Evolutionary conservation across 1,140 invertebrate genomes (phyloP).

Genomic region (Lepidurus arcticus): DNA sequence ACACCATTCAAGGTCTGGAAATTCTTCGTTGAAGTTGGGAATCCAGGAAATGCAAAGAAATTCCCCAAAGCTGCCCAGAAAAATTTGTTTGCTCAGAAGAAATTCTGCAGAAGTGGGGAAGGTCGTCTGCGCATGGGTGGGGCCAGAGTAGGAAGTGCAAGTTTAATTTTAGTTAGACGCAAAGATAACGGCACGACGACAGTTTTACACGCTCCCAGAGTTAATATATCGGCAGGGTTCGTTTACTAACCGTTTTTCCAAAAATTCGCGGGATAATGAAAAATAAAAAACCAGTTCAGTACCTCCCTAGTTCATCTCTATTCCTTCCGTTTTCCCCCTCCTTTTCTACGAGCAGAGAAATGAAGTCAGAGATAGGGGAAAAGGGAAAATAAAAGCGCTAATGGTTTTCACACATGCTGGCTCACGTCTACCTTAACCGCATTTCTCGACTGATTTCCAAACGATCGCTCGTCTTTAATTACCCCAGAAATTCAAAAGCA

Average conservation of each 20-base stretch:
- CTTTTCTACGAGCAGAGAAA: background rate
- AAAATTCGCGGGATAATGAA: background rate
- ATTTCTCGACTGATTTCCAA: too few species aligned
- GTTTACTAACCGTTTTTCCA: background rate
- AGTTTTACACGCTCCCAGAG: background rate
- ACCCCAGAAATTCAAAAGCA: too few species aligned
- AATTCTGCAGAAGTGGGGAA: too few species aligned
- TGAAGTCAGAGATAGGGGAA: background rate
- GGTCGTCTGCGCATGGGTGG: background rate
- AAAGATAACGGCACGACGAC: conserved; percentile 1
- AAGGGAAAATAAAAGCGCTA: background rate
- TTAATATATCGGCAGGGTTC: background rate
- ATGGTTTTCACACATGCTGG: conserved; percentile 11
- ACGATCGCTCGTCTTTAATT: too few species aligned
- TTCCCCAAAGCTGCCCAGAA: too few species aligned
- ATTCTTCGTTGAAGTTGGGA: too few species aligned
- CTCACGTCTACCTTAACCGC: background rate
- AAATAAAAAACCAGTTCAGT: background rate
- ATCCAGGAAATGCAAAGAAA: too few species aligned
- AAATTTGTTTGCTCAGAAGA: too few species aligned
- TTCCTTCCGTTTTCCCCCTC: background rate
- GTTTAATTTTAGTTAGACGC: conserved; percentile 6
- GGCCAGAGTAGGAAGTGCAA: background rate
- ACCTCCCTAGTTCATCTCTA: background rate
- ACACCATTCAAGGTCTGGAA: too few species aligned